These are phyloP conservation scores for Sicus ferrugineus DNA, from an alignment of 2,888 invertebrate species.

Conservation along the genomic window DNA sequence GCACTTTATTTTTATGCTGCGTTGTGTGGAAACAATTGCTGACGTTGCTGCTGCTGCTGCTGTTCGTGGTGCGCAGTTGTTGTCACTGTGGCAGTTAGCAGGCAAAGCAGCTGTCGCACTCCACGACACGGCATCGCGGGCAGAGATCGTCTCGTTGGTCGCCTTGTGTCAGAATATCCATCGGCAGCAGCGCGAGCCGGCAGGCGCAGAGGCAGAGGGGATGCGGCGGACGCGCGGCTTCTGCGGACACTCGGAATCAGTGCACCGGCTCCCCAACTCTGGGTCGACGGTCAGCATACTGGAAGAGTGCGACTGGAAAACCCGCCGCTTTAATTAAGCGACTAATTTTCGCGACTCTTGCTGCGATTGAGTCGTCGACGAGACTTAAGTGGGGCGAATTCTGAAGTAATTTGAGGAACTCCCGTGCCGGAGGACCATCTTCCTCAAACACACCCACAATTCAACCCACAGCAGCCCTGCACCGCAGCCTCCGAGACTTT, in stretches of 20 bases:
- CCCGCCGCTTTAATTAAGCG: too few species aligned
- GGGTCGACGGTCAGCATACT: neutral
- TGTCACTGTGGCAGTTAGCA: slow-evolving; percentile 35
- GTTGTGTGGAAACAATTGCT: slow-evolving; percentile 37
- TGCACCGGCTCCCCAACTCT: slow-evolving; percentile 44
- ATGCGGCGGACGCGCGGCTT: slow-evolving; percentile 46
- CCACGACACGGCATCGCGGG: slow-evolving; percentile 21
- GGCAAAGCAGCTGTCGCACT: slow-evolving; percentile 28
- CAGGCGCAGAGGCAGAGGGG: slow-evolving; percentile 38
- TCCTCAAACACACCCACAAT: too few species aligned
- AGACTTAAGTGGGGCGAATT: too few species aligned
- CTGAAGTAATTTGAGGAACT: too few species aligned
- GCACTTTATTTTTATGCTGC: slow-evolving; percentile 52
- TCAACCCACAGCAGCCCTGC: neutral
- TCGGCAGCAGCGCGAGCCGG: slow-evolving; percentile 14
- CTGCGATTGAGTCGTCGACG: too few species aligned
- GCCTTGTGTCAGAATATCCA: slow-evolving; percentile 34
- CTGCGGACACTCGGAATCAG: slow-evolving; percentile 56
- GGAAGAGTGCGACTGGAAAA: too few species aligned
- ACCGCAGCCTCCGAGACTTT: neutral
- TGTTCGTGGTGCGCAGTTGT: slow-evolving; percentile 41
- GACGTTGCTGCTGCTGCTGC: slow-evolving; percentile 33
- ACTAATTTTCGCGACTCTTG: too few species aligned
- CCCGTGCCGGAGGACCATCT: too few species aligned
- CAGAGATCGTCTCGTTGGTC: slow-evolving; percentile 37